Base-by-base conservation (phyloP, 2,888 invertebrate species). In the Cremastinae sp. region DNA sequence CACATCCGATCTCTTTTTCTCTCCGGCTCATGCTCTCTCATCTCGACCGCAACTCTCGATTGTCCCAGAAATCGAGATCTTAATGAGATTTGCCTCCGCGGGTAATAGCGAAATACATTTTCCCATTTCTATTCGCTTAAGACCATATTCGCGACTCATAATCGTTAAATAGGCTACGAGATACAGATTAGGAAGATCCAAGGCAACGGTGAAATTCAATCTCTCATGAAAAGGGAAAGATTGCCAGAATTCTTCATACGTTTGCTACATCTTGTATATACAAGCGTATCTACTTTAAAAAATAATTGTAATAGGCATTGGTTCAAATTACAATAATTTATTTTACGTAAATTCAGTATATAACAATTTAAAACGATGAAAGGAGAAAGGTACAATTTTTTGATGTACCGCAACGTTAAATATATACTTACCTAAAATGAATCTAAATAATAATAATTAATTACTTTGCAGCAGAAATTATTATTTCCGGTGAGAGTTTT, bases 11-110 rank as follows among this genome's bases (percentile, higher is more conserved):
- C 62, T 62, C 62, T 45, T 49, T 39, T 47, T 39, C 49, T 47
- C 45, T 47, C 16, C 18, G 20, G 20, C 53, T 35, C 16, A 28
- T 8, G 10, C 39, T 47, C 64, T 16, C 51, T 12, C 56, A 28
- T 66, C 47, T 47, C 59, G 49, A 43, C 51, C 61, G 49, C 66
- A 53, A 61, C 55, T 56, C 69, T 59, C 61, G 62, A 74, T 69
- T 74, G 74, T 47, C 68, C 66, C 74, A 62, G 68, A 61, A 69
- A 69, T 69, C 69, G 28, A 61, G 69, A 74, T 74, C 58, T 53
- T 58, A 62, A 65, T 61, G 56, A 51, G 69, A 55, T 53, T 66
- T 55, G 18, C n/a, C 22, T 9, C 22, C 53, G 12, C 61, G 49
- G 5, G 28, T 47, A 74, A 61, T 56, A 16, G 61, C 43, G 43